Percentiles rank a stretch among this genome's conserved stretches.
phyloP scores from a whole-genome alignment of 2,113 vertebrate species.

The Suncus etruscus region DNA sequence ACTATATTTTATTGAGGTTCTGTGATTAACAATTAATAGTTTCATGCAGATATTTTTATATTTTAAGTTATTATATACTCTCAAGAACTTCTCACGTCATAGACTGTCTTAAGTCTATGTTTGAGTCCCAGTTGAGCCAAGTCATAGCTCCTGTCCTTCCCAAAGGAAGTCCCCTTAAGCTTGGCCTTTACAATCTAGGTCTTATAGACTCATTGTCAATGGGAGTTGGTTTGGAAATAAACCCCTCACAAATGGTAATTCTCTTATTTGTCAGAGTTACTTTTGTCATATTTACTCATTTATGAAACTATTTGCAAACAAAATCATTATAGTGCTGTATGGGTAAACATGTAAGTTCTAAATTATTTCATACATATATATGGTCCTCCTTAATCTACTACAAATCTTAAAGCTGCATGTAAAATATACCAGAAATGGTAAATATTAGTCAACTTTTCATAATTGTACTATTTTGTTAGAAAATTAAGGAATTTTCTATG shows the following conservation, averaged over 20 bases:
- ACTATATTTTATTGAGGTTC: too few relatives aligned
- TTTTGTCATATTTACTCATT: conserved; percentile 67
- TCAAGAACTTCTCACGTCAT: too few relatives aligned
- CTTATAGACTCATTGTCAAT: too few relatives aligned
- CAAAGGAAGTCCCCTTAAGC: too few relatives aligned
- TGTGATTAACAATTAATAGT: too few relatives aligned
- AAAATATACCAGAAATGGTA: conserved; percentile 61
- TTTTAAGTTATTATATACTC: too few relatives aligned
- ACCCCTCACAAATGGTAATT: not conserved
- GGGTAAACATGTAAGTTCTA: conserved; percentile 60
- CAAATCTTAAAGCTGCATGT: conserved; percentile 49
- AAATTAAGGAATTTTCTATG: conserved; percentile 82
- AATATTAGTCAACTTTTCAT: conserved; percentile 80
- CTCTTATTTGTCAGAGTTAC: conserved; percentile 48
- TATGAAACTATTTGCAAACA: conserved; percentile 69
- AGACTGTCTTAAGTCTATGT: too few relatives aligned
- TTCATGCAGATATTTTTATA: too few relatives aligned
- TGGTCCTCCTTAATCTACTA: conserved; percentile 40
- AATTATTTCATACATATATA: conserved; percentile 75
- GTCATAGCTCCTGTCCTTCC: too few relatives aligned
- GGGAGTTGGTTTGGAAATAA: not conserved
- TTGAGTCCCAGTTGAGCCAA: too few relatives aligned
- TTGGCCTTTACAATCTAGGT: too few relatives aligned
- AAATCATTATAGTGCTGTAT: conserved; percentile 71
- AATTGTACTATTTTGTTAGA: conserved; percentile 81